These are phyloP conservation scores for Apodemia mormo DNA, from an alignment of 2,888 invertebrate genomes.

Conservation along the genomic window DNA sequence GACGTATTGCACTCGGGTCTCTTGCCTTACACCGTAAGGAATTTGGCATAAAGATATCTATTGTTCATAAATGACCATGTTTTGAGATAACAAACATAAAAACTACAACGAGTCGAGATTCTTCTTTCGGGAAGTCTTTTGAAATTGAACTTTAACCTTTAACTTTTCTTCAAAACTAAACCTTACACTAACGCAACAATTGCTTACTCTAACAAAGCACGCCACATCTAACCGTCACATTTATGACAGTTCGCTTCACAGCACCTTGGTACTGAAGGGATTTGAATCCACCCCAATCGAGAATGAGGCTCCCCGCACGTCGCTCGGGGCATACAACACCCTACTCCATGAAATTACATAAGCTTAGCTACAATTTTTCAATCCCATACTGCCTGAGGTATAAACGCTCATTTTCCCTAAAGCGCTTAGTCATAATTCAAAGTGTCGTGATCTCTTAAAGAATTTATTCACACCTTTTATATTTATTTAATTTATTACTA, in stretches of 20 bases:
- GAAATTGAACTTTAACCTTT: not conserved
- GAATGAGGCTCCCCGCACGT: slow-evolving; percentile 37
- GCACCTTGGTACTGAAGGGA: slow-evolving; percentile 23
- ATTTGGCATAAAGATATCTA: no score
- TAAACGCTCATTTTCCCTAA: slow-evolving; percentile 20
- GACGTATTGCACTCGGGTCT: no score
- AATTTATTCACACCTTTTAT: slow-evolving; percentile 20
- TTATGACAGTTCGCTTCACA: slow-evolving; percentile 17
- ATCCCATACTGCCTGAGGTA: slow-evolving; percentile 8
- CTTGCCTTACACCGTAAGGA: no score
- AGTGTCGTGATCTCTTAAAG: slow-evolving; percentile 21
- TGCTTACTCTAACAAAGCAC: slow-evolving; percentile 17
- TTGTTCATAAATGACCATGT: no score
- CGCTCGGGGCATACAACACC: slow-evolving; percentile 49
- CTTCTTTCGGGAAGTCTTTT: no score
- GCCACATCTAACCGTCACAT: slow-evolving; percentile 6
- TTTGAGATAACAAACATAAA: no score
- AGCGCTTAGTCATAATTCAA: slow-evolving; percentile 21
- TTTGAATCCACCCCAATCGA: slow-evolving; percentile 7
- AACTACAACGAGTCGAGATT: no score
- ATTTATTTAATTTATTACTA: not conserved
- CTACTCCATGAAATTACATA: slow-evolving; percentile 30
- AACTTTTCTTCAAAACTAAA: not conserved
- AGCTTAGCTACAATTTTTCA: slow-evolving; percentile 14
- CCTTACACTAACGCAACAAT: not conserved